phyloP scores from a whole-genome alignment of 2,113 vertebrate species.

The Saguinus midas region DNA sequence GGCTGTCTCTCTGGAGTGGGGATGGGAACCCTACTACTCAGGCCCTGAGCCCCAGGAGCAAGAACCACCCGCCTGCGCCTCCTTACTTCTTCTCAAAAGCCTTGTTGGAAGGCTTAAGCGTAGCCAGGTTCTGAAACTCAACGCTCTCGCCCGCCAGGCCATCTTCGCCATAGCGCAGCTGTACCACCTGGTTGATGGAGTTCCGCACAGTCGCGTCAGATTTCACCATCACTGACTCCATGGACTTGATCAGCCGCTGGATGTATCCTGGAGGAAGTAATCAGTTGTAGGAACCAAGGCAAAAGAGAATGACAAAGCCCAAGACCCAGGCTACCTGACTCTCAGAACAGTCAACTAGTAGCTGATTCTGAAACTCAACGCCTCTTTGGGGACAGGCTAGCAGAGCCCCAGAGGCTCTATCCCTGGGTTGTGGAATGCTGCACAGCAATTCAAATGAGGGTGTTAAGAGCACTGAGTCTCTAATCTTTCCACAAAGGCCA shows the following conservation, averaged over 20 bases:
- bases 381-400: not conserved
- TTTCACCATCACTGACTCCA: conserved; percentile 99
- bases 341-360: not conserved
- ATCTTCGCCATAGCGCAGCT: conserved; percentile 95
- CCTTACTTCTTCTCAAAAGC: conserved; percentile 97
- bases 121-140: conserved; percentile 96
- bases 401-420: not conserved
- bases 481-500: not conserved
- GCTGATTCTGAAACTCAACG: no score
- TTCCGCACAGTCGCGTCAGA: conserved; percentile 95
- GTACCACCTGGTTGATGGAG: conserved; percentile 98
- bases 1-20: not conserved
- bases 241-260: conserved; percentile 97
- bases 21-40: not conserved
- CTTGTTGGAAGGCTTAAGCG: conserved; percentile 95
- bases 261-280: conserved; percentile 88
- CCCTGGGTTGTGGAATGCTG: not conserved
- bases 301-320: not conserved
- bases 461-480: not conserved
- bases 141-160: conserved; percentile 95
- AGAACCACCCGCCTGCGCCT: not conserved
- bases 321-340: not conserved
- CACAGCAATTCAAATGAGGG: not conserved
- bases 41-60: not conserved
- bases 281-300: not conserved